These are phyloP conservation scores for Danaus plexippus DNA, from an alignment of 1,140 invertebrate genomes.

Conservation along the genomic window DNA sequence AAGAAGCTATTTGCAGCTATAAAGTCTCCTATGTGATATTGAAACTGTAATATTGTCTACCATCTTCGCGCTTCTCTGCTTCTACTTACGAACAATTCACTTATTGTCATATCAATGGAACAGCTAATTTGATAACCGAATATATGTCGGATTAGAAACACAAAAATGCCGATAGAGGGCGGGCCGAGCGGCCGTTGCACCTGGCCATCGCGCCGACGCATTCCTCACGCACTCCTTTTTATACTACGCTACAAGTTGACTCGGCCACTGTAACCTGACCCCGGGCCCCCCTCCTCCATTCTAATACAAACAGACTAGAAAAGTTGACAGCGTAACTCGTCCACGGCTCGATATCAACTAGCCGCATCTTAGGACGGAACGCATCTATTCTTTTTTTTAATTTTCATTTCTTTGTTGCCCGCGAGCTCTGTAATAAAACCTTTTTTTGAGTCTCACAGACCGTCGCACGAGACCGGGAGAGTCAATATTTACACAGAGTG, in stretches of 20 bases:
- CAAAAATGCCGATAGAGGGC: constrained; percentile 44
- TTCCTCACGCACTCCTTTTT: constrained; percentile 64
- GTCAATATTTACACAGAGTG: constrained; percentile 15
- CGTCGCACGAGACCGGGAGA: constrained; percentile 4
- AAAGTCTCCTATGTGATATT: no score
- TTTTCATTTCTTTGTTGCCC: constrained; percentile 11
- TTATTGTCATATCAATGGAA: no score
- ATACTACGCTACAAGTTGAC: constrained; percentile 28
- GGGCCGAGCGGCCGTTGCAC: constrained; percentile 53
- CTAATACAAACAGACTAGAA: constrained; percentile 12
- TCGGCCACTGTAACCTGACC: constrained; percentile 15
- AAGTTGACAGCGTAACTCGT: constrained; percentile 17
- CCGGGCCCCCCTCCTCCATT: constrained; percentile 4
- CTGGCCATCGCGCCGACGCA: constrained; percentile 44
- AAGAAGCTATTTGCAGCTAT: no score
- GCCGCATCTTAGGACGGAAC: constrained; percentile 9
- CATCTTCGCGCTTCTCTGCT: no score
- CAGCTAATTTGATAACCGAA: constrained; percentile 26
- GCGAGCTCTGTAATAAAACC: neutral
- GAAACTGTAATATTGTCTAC: no score
- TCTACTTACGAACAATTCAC: no score
- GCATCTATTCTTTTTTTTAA: constrained; percentile 16
- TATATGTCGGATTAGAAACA: constrained; percentile 38
- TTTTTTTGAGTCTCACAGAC: no score
- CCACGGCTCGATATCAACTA: constrained; percentile 10